Evolutionary conservation across 2,888 invertebrate genomes (phyloP), one percentile per base, ranked within the genome.

Genomic region (Netelia virgata): DNA sequence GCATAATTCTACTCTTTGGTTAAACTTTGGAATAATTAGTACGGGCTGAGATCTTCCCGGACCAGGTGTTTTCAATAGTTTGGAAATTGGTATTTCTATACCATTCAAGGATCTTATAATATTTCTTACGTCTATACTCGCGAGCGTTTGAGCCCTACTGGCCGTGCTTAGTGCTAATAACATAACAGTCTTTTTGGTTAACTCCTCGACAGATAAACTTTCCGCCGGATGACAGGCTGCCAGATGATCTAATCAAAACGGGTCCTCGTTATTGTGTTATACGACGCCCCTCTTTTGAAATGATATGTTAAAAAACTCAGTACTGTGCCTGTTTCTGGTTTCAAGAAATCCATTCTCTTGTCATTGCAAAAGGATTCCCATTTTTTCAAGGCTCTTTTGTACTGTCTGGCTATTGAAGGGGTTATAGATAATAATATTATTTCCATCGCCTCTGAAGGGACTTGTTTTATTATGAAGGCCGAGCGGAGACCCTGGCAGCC

Each of bases 401-500:
- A 55, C 41, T 70, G 70, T 28, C n/a, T 70, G 3, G 41, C 55
- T 70, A 53, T 70, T 28, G 70, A 70, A 3, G 70, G 16, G 1
- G 53, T 53, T 69, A 69, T 16, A 0, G 53, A 69, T 1, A 53
- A 36, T 11, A 69, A 53, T 1, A 69, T 69, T 1, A 66, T 43
- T 9, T 64, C 43, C 16, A 64, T 64, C 11, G 41, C 41, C 41
- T 64, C 64, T 41, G 28, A 28, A 3, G 3, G 3, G 3, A 23
- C 23, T 1, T 23, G 23, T 23, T 23, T 23, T 3, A 3, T 23
- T 23, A 23, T 3, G 23, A 23, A 23, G 23, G 3, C 3, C 23
- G 23, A 3, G 0, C 23, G 10, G 88, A 89, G 85, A 89, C 83
- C 75, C 74, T 64, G 23, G 87, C 88, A 78, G 86, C 88, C 16